A percentile compares a stretch with the other conserved stretches of the same genome.
These are phyloP conservation scores for Styela clava DNA, from an alignment of 23 tunicate genomes.

Conservation along the genomic window DNA sequence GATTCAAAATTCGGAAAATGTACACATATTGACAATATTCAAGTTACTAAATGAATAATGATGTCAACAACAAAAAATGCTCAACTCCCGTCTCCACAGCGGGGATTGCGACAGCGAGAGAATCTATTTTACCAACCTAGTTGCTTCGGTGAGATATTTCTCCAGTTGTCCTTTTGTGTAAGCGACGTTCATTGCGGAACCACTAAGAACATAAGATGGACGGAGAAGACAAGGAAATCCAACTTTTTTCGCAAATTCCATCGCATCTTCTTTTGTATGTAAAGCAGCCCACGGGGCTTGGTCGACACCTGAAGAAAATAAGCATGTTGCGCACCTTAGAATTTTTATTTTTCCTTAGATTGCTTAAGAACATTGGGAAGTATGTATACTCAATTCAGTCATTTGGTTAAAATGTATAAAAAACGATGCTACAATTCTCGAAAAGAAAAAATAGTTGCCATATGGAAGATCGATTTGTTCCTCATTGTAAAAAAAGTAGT, in stretches of 20 bases:
- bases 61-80: too few species aligned
- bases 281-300: conserved; percentile 18
- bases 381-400: too few species aligned
- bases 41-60: too few species aligned
- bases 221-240: conserved; percentile 8
- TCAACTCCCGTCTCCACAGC: too few species aligned
- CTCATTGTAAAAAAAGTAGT: background rate
- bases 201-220: background rate
- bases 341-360: too few species aligned
- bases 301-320: background rate
- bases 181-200: conserved; percentile 11
- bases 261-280: background rate
- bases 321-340: too few species aligned
- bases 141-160: background rate
- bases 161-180: background rate
- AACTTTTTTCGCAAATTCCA: background rate
- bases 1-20: background rate
- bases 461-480: background rate
- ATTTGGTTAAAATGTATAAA: too few species aligned
- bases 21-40: background rate
- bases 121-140: too few species aligned
- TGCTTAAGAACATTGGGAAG: background rate
- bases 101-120: too few species aligned
- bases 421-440: too few species aligned
- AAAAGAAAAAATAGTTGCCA: too few species aligned